Base-by-base conservation (phyloP, 2,888 invertebrate genomes). In the Tachina fera region DNA sequence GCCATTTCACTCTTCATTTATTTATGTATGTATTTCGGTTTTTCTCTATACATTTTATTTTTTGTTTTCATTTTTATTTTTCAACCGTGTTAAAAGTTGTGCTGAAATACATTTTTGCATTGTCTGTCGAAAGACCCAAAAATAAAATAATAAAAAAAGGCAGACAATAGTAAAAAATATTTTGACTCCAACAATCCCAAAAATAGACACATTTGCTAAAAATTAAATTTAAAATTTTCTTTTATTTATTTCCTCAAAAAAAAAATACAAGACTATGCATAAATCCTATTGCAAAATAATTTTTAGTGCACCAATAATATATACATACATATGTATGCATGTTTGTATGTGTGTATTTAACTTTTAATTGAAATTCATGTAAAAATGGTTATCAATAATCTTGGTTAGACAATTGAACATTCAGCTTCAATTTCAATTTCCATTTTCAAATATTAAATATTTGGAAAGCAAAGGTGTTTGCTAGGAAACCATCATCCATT, bases 1-100 rank as follows among this genome's bases (percentile, higher is more conserved):
- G 83, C 84, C 86, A 86, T 79, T 86, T 86, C 86, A 86, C 83
- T 86, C 86, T 86, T 83, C 76, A 86, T 86, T 86, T 83, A 83
- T 86, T 86, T 83, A 82, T 31, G 31, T 31, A 31, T 79, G 31
- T 31, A 31, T 79, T 76, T 83, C 75, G 43, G 51, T 39, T 67
- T 68, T 60, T 45, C 71, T 70, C 19, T 60, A 6, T 14, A 8
- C 14, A 53, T 70, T 70, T 75, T 6, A 14, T 51, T 45, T 70
- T 45, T 45, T 72, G 60, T 16, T 60, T 43, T 39, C 39, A 3
- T 31, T 16, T 63, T 75, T 49, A 47, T 51, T 39, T 47, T 43
- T 45, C 10, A 22, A 51, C 9, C 51, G 43, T 60, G 67, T 68
- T 81, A 51, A 68, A 67, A 74, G 74, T 75, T 75, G 39, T 45